phyloP scores from a whole-genome alignment of 2,888 invertebrate genomes.

The Altica lythri region DNA sequence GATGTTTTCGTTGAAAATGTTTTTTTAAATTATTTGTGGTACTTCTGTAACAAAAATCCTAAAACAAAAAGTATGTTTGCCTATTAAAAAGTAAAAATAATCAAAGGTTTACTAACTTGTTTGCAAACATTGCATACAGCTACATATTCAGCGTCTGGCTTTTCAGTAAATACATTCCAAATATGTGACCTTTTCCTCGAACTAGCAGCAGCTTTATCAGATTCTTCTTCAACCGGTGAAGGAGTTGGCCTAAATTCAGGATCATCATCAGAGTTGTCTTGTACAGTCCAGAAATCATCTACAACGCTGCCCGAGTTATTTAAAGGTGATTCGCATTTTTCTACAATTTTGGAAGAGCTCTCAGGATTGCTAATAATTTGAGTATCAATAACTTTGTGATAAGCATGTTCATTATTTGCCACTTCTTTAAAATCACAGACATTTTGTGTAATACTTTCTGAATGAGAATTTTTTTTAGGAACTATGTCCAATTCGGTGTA shows the following conservation, averaged over 20 bases:
- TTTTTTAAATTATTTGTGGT: constrained; percentile 23
- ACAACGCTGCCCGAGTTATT: not conserved
- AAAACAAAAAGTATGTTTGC: too few relatives aligned
- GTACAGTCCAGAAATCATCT: constrained; percentile 15
- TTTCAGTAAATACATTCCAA: constrained; percentile 23
- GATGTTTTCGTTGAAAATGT: constrained; percentile 21
- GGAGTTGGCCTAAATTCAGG: constrained; percentile 18
- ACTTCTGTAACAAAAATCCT: constrained; percentile 23
- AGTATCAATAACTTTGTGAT: too few relatives aligned
- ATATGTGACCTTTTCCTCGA: constrained; percentile 11
- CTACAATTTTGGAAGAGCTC: too few relatives aligned
- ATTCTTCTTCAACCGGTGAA: constrained; percentile 8
- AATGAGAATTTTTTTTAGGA: too few relatives aligned
- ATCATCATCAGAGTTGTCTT: not conserved
- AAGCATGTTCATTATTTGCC: too few relatives aligned
- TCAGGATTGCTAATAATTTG: too few relatives aligned
- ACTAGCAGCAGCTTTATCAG: constrained; percentile 1
- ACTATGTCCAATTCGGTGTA: too few relatives aligned
- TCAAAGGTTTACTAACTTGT: too few relatives aligned
- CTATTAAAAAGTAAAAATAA: too few relatives aligned
- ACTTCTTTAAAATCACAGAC: too few relatives aligned
- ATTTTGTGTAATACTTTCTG: too few relatives aligned
- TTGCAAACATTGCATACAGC: constrained; percentile 23
- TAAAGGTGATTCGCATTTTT: constrained; percentile 10
- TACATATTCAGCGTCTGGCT: constrained; percentile 11